Evolutionary conservation across 35 echinoderm and acorn worm genomes (phyloP).

Genomic region (Apostichopus japonicus): DNA sequence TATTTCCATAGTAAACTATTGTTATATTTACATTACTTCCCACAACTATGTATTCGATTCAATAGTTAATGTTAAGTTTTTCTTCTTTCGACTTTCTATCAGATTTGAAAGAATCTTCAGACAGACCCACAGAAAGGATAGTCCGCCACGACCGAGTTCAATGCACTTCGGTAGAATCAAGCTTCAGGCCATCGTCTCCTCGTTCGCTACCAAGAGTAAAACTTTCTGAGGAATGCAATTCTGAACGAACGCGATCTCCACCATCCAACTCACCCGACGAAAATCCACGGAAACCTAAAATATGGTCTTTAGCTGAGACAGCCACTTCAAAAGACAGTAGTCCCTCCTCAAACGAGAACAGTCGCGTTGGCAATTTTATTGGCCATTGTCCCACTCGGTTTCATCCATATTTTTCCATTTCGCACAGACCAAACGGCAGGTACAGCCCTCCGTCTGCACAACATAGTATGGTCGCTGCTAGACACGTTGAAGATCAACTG

Average conservation of each 20-base stretch:
- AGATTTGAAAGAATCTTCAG: neutral
- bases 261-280: conserved; percentile 43
- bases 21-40: too few species aligned
- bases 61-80: neutral
- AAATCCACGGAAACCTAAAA: conserved; percentile 83
- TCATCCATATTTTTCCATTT: conserved; percentile 58
- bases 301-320: conserved; percentile 97
- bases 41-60: neutral
- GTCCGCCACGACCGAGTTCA: conserved; percentile 42
- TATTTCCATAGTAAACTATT: too few species aligned
- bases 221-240: conserved; percentile 32
- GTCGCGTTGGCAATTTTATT: conserved; percentile 5
- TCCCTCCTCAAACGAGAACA: conserved; percentile 29
- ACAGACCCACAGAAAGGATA: conserved; percentile 5
- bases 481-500: conserved; percentile 42
- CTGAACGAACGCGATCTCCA: conserved; percentile 43
- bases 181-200: conserved; percentile 20
- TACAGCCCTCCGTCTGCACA: conserved; percentile 52
- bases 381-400: conserved; percentile 47
- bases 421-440: conserved; percentile 61
- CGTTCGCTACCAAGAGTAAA: conserved; percentile 22
- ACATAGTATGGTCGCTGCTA: conserved; percentile 39
- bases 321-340: conserved; percentile 80
- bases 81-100: neutral
- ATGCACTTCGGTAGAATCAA: conserved; percentile 45